Conservation (phyloP, 2,113 vertebrate species). For the Aegithalos caudatus region DNA sequence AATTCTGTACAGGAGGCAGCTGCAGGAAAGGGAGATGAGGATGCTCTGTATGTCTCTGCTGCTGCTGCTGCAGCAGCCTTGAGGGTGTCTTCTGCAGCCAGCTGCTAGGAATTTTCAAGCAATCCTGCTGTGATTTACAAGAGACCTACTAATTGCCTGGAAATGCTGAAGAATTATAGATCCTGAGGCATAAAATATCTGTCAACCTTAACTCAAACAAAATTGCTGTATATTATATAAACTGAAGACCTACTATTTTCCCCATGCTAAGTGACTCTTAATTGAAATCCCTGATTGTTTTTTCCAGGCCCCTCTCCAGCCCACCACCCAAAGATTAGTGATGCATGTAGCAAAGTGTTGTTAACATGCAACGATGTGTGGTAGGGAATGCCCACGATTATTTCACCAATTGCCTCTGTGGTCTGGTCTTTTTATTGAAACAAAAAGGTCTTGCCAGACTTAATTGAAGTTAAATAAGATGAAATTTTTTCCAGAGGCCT, state of each 20-base stretch:
- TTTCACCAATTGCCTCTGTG: neutral
- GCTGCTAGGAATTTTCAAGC: neutral
- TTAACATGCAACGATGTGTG: neutral
- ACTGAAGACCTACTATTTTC: neutral
- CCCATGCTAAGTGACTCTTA: neutral
- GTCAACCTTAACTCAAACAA: neutral
- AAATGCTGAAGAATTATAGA: neutral
- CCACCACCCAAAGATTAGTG: neutral
- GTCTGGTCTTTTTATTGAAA: neutral
- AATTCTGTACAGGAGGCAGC: neutral
- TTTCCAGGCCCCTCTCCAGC: conserved; percentile 22
- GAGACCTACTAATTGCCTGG: neutral
- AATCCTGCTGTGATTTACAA: neutral
- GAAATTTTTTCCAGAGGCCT: neutral
- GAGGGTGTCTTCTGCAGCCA: neutral
- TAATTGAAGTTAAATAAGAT: neutral
- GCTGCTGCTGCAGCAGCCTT: neutral
- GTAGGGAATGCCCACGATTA: neutral
- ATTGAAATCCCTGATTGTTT: conserved; percentile 3
- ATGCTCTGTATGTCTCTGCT: neutral
- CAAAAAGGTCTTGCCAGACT: neutral
- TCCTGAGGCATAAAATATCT: neutral
- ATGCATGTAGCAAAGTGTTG: neutral
- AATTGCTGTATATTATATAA: neutral
- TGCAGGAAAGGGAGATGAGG: neutral